phyloP scores from a whole-genome alignment of 2,797 vertebrate genomes.

The Eupleurogrammus muticus region DNA sequence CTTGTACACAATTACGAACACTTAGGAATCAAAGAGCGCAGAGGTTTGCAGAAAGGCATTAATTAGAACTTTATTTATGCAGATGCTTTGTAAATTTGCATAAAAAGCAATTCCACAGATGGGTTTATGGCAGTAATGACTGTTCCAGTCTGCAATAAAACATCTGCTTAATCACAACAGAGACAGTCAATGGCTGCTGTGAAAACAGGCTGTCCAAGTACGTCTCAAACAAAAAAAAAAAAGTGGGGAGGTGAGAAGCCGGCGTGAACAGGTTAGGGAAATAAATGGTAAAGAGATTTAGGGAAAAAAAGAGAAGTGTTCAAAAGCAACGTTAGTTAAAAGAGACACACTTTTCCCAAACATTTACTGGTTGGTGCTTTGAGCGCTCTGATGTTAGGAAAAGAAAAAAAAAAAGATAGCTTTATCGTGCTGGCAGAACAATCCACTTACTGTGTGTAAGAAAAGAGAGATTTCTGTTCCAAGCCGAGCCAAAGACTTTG shows the following conservation, averaged over 20 bases:
- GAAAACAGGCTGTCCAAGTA: conserved; percentile 80
- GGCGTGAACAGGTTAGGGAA: conserved; percentile 62
- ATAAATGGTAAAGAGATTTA: conserved; percentile 44
- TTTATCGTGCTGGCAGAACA: conserved; percentile 81
- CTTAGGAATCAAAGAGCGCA: conserved; percentile 83
- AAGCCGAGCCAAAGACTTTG: conserved; percentile 81
- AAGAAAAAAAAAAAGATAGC: conserved; percentile 61
- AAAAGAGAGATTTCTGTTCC: conserved; percentile 73
- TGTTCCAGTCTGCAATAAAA: conserved; percentile 86
- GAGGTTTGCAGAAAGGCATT: conserved; percentile 86
- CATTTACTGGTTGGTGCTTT: conserved; percentile 73
- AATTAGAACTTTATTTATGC: conserved; percentile 90
- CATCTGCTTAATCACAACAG: conserved; percentile 89
- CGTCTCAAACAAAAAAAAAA: conserved; percentile 77
- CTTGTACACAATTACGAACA: conserved; percentile 82
- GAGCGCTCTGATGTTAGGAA: conserved; percentile 78
- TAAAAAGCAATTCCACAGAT: conserved; percentile 90
- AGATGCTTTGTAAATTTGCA: conserved; percentile 86
- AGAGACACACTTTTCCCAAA: conserved; percentile 72
- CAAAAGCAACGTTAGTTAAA: conserved; percentile 78
- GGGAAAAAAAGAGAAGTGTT: conserved; percentile 53
- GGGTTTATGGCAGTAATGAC: conserved; percentile 89
- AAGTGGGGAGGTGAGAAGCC: conserved; percentile 69
- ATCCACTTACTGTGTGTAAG: conserved; percentile 79
- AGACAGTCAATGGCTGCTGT: conserved; percentile 79